Base-by-base conservation (phyloP, 2,888 invertebrate species). In the Phlogophora meticulosa region DNA sequence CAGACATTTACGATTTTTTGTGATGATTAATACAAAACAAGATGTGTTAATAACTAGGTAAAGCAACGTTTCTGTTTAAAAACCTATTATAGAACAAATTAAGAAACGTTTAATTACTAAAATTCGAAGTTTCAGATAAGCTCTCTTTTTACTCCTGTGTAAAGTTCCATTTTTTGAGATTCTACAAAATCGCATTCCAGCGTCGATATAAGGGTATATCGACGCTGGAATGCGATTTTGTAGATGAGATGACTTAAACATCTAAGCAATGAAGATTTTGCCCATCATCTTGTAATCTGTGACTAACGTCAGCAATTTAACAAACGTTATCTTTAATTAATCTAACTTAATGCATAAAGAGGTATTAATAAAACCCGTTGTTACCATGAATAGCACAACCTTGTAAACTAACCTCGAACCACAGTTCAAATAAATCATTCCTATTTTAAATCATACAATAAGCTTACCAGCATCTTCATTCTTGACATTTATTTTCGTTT, bases 401-500 rank as follows among this genome's bases (percentile, higher is more conserved):
- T n/a, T 1, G 28, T 4, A 7, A 40, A 15, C 0, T 7, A 43
- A 40, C 20, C 7, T 45, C 5, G 15, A 22, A 15, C 32, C 3
- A 43, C 53, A 32, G 1, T 38, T 32, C 3, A 1, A 40, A 56
- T 28, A 20, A 24, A 42, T n/a, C 3, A 11, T 57, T 71, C 45
- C 3, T 10, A 28, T 15, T 53, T 61, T 1, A 42, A 70, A 55
- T 32, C 7, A 11, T 4, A 28, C 4, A 53, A 53, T 20, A 56
- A 53, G 43, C 42, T 63, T 52, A 87, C 84, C 80, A 69, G 49
- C 64, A 56, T 76, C 53, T 69, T 74, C 78, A 72, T 73, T 15
- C 1, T 76, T 55, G 22, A 11, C 7, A 15, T 20, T 10, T 7
- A 28, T 45, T 45, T 51, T 7, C 4, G 22, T 9, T 70, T 42